These are phyloP conservation scores for Drosophila lowei DNA, from an alignment of 1,140 invertebrate species.

Conservation along the genomic window DNA sequence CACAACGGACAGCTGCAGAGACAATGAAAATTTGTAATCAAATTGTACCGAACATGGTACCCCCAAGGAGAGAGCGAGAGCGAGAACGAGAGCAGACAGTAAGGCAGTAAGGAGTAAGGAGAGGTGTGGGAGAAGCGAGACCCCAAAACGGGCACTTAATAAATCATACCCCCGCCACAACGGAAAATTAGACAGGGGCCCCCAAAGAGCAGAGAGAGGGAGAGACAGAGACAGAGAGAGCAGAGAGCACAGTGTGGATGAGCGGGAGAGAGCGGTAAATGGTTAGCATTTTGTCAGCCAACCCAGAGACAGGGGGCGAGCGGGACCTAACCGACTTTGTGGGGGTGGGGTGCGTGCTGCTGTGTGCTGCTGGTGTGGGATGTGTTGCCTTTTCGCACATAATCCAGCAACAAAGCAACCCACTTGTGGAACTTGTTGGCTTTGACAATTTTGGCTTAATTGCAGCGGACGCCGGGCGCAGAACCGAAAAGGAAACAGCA, in stretches of 20 bases:
- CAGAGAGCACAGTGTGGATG: not conserved
- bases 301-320: conserved; percentile 36
- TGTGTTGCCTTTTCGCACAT: conserved; percentile 62
- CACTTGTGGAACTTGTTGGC: conserved; percentile 75
- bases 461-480: conserved; percentile 51
- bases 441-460: conserved; percentile 74
- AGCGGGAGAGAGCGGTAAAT: conserved; percentile 36
- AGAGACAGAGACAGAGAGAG: too few relatives aligned
- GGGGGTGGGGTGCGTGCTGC: conserved; percentile 8
- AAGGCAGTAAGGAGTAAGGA: conserved; percentile 1
- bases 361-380: conserved; percentile 19
- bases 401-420: conserved; percentile 44
- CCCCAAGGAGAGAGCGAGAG: not conserved
- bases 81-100: not conserved
- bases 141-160: conserved; percentile 66
- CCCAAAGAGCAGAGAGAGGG: conserved; percentile 17
- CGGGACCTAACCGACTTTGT: not conserved
- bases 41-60: conserved; percentile 28
- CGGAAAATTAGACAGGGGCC: conserved; percentile 60
- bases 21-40: conserved; percentile 68
- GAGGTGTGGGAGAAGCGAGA: conserved; percentile 37
- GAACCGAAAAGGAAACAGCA: conserved; percentile 17
- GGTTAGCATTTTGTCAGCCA: conserved; percentile 68
- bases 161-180: conserved; percentile 64
- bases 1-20: conserved; percentile 45